Percentiles rank a stretch among this genome's conserved stretches.
Conservation (phyloP, 1,140 invertebrate species). For the Drosophila lowei region DNA sequence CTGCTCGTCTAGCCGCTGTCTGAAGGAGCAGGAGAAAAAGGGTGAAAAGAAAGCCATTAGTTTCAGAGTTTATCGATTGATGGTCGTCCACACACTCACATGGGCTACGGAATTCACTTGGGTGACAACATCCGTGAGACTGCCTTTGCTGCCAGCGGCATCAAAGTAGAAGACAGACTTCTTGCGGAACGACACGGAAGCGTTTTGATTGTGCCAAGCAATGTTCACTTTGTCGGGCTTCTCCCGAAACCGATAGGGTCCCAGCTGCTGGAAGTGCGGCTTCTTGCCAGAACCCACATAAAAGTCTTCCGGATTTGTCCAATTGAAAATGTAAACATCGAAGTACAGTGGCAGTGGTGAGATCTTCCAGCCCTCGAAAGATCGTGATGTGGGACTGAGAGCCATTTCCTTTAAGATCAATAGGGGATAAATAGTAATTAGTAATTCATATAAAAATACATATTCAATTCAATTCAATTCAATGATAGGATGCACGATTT, state of each 20-base stretch:
- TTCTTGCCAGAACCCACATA: conserved; percentile 83
- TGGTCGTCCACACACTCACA: conserved; percentile 88
- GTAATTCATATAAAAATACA: conserved; percentile 6
- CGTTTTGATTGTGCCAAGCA: conserved; percentile 88
- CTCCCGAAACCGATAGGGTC: conserved; percentile 91
- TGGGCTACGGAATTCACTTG: conserved; percentile 91
- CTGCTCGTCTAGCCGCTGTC: conserved; percentile 85
- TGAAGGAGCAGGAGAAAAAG: conserved; percentile 69
- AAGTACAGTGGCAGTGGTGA: conserved; percentile 90
- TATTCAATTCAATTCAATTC: neutral
- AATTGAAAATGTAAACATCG: conserved; percentile 91
- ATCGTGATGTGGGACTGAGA: conserved; percentile 86
- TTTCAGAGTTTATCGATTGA: neutral
- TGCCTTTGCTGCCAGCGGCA: conserved; percentile 88
- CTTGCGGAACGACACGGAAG: conserved; percentile 92
- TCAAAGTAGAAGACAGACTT: conserved; percentile 91
- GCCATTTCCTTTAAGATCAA: conserved; percentile 85
- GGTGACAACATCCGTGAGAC: conserved; percentile 88
- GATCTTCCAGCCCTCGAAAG: conserved; percentile 88
- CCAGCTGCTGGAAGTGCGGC: conserved; percentile 87
- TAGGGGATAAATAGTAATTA: conserved; percentile 16
- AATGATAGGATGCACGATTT: conserved; percentile 12
- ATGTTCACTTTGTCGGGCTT: conserved; percentile 88
- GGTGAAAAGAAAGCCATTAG: conserved; percentile 2
- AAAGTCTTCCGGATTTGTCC: conserved; percentile 89